phyloP scores from a whole-genome alignment of 92 coral and sea anemone genomes.

The Porites evermanni region DNA sequence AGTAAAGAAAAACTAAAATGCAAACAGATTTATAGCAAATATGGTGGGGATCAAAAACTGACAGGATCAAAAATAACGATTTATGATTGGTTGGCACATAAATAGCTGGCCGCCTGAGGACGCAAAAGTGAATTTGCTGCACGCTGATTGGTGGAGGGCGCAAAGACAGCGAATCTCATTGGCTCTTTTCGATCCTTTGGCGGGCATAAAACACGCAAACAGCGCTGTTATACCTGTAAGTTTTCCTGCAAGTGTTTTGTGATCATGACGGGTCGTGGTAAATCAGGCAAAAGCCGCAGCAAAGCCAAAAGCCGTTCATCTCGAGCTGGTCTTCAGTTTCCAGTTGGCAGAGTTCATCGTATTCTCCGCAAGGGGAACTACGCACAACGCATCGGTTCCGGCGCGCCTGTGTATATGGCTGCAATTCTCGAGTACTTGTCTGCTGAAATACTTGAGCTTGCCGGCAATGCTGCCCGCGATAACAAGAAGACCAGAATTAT shows the following conservation, averaged over 20 bases:
- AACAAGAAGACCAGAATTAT: constrained; percentile 60
- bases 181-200: constrained; percentile 38
- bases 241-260: not conserved
- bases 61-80: constrained; percentile 21
- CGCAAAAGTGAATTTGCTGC: not conserved
- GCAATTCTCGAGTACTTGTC: constrained; percentile 54
- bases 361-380: constrained; percentile 53
- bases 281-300: constrained; percentile 47
- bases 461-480: constrained; percentile 59
- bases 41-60: constrained; percentile 14
- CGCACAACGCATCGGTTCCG: constrained; percentile 46
- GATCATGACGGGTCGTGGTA: constrained; percentile 55
- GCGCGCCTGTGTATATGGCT: constrained; percentile 56
- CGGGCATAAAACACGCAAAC: constrained; percentile 4
- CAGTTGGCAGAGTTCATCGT: constrained; percentile 55
- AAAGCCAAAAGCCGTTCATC: constrained; percentile 56
- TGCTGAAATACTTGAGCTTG: constrained; percentile 58
- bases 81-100: constrained; percentile 11
- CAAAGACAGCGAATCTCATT: not conserved
- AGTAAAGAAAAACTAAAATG: not conserved
- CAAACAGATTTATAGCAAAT: constrained; percentile 16
- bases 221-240: constrained; percentile 2
- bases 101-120: constrained; percentile 35
- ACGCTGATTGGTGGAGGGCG: not conserved
- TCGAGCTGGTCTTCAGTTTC: constrained; percentile 58